A percentile compares a stretch with the other conserved stretches of the same genome.
Evolutionary conservation across 2,113 vertebrate species (phyloP).

Genomic region (Ctenomys sociabilis): DNA sequence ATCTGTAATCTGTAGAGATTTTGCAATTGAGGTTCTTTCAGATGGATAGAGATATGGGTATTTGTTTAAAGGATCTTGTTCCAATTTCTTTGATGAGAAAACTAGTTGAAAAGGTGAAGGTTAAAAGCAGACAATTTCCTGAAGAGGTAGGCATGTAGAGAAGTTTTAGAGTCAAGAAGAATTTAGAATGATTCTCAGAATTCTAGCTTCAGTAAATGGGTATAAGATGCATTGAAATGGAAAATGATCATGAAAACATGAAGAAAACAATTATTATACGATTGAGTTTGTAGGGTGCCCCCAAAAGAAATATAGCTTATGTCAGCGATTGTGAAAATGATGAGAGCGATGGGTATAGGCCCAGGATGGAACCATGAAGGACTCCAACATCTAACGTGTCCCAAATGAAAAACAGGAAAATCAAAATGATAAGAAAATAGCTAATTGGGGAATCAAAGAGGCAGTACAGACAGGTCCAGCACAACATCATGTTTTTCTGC

Average conservation of each 20-base stretch:
- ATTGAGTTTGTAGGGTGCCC: neutral
- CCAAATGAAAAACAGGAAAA: neutral
- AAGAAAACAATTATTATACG: neutral
- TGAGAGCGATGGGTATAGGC: neutral
- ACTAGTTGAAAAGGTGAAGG: neutral
- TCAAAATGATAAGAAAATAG: neutral
- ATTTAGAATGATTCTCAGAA: neutral
- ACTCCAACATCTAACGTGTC: neutral
- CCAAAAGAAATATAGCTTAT: neutral
- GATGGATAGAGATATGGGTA: too few species aligned
- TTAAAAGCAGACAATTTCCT: neutral
- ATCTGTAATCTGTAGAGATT: neutral
- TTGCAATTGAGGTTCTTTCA: neutral
- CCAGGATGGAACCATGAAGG: neutral
- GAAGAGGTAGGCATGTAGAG: neutral
- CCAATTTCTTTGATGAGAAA: neutral
- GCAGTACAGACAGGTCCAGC: neutral
- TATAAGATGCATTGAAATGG: neutral
- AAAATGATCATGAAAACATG: neutral
- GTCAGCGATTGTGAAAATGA: neutral
- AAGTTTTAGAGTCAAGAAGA: neutral
- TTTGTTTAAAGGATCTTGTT: neutral
- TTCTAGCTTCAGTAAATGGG: neutral
- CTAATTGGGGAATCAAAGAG: neutral
- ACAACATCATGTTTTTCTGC: neutral